Evolutionary conservation across 2,113 vertebrate genomes (phyloP), one percentile per base, ranked within the genome.

Genomic region (Ardeotis arabs): DNA sequence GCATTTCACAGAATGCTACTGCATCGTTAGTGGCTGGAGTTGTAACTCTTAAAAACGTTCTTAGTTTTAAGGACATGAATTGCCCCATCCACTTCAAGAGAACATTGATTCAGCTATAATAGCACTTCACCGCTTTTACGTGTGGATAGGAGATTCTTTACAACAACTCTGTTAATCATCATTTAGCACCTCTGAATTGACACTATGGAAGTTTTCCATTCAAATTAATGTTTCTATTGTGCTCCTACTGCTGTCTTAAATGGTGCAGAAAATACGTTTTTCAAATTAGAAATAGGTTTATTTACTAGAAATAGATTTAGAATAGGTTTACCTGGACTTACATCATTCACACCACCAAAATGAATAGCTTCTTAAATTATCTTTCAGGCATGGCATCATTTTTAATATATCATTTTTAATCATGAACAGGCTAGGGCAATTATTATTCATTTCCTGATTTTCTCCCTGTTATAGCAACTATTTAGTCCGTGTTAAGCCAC

Each of bases 171-270:
- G 28, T 41, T 77, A 92, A 31, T 59, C 90, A 69, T 93, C 68
- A 96, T 87, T 96, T 95, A 94, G 64, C 84, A 95, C 33, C n/a
- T 94, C 88, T 76, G 84, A 96, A 80, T 84, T 75, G 76, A 86
- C 82, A 85, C 62, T 76, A 28, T 77, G 29, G n/a, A 94, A 72
- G 60, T 11, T 69, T 92, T 67, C 95, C 52, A 77, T 96, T 96
- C 83, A 95, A 90, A 95, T 93, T 95, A 88, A 74, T 69, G 39
- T 90, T 96, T 87, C 69, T 93, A 14, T 85, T 96, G 70, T 92
- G 35, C 70, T 91, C 58, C 86, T 82, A 83, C 72, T 93, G 68
- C 67, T 80, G 84, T 95, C n/a, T 89, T 89, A 72, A 90, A 75
- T 94, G 67, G 59, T 69, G 77, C 66, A 78, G 87, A 90, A 74